Conservation (phyloP, 1,140 invertebrate species). For the Drosophila jambulina region DNA sequence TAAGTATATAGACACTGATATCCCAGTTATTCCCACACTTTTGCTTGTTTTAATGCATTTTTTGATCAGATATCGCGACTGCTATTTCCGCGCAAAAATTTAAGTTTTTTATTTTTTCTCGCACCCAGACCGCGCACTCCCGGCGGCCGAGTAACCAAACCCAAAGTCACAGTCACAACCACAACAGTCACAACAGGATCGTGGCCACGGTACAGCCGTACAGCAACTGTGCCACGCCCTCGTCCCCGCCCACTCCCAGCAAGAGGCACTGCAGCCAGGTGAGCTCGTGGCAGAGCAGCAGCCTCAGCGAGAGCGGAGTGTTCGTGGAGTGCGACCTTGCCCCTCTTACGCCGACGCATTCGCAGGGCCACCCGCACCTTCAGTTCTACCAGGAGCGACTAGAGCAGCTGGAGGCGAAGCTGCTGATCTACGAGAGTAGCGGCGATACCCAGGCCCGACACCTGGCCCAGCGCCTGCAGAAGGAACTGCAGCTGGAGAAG, state of each 20-base stretch:
- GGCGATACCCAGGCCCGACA: slow-evolving; percentile 87
- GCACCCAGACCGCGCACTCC: slow-evolving; percentile 5
- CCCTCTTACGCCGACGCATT: slow-evolving; percentile 74
- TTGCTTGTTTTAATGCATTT: slow-evolving; percentile 12
- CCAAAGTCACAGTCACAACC: slow-evolving; percentile 24
- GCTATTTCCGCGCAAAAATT: slow-evolving; percentile 44
- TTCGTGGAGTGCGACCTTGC: slow-evolving; percentile 86
- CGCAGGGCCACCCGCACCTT: slow-evolving; percentile 86
- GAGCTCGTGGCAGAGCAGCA: slow-evolving; percentile 73
- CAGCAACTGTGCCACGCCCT: slow-evolving; percentile 72
- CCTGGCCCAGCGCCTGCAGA: slow-evolving; percentile 87
- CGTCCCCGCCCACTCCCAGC: slow-evolving; percentile 58
- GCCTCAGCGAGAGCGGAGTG: slow-evolving; percentile 89
- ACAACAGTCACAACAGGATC: slow-evolving; percentile 57
- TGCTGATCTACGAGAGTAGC: slow-evolving; percentile 87
- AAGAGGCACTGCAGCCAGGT: slow-evolving; percentile 48
- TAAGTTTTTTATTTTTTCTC: slow-evolving; percentile 39
- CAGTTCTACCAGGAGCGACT: slow-evolving; percentile 87
- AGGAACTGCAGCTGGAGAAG: slow-evolving; percentile 86
- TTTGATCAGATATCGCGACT: not conserved
- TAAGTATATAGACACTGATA: slow-evolving; percentile 21
- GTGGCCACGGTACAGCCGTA: slow-evolving; percentile 84
- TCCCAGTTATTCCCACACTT: slow-evolving; percentile 10
- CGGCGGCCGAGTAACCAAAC: slow-evolving; percentile 34
- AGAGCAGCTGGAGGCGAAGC: slow-evolving; percentile 87